Evolutionary conservation across 2,113 vertebrate species (phyloP), one percentile per base, ranked within the genome.

Genomic region (Polypterus bichir): DNA sequence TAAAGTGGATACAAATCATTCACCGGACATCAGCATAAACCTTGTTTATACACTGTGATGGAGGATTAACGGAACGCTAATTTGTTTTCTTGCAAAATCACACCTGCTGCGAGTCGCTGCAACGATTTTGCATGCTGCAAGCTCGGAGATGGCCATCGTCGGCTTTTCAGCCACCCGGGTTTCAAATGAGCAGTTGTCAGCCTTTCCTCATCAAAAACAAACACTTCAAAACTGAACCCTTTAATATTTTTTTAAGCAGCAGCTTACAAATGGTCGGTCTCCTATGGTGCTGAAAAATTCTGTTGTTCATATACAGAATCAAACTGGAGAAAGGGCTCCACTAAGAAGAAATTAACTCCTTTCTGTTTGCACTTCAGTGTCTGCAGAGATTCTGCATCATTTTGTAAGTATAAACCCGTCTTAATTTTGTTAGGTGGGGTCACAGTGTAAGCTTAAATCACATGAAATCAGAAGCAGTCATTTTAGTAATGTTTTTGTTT

Each of bases 211-310:
- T 9, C 10, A n/a, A 48, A 49, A 47, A 58, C 51, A 82, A 80
- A 86, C 82, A 86, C 85, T 86, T 87, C 86, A 87, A 81, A 58
- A 47, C 84, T 81, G 87, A 86, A 81, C 77, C 46, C 60, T n/a
- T 60, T 48, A 27, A 27, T n/a, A 64, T 53, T 60, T 44, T 44
- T 64, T 46, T 74, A 82, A 75, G 72, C 78, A 81, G 75, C 83
- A 69, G 76, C 80, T 76, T 81, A 79, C 71, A 78, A 76, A 74
- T 83, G 83, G 78, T 76, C 79, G 76, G 47, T 83, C 78, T 80
- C 78, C 70, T 77, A 85, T 85, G 86, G 83, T 89, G 85, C 85
- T 86, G 86, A 84, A 82, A 81, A 76, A 79, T 78, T 78, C 76
- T 79, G 83, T 72, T 78, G 64, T 66, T 78, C 81, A 81, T 85